Evolutionary conservation across 2,888 invertebrate species (phyloP), one percentile per base, ranked within the genome.

Genomic region (Eutolmus rufibarbis): DNA sequence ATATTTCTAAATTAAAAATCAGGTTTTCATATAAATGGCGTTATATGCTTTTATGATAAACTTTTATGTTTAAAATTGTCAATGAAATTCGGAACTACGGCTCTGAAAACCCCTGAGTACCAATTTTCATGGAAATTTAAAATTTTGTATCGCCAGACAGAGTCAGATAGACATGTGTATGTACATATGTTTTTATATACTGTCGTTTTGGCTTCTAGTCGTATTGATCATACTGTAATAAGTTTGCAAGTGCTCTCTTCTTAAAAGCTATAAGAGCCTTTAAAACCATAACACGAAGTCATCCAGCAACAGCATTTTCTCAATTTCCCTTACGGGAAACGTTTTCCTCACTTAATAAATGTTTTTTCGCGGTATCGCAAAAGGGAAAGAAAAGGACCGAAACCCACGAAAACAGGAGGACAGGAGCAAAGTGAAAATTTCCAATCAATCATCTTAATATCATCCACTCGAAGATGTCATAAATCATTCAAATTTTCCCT

Each of bases 391-490:
- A 9, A 19, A 57, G 16, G 1, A 37, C 9, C 19, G 5, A 12
- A 66, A 23, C 28, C 12, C 37, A 76, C n/a, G 34, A 34, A 31
- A 76, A 5, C 12, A 4, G 12, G 28, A 12, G 12, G 28, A 12
- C 28, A 2, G 19, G 28, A 12, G 12, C 19, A 66, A 66, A 19
- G 37, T 34, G 34, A 76, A 76, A 34, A 37, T 76, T 76, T 76
- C 76, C 76, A 76, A 76, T 76, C 76, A 76, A 76, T 76, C 76
- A 76, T 37, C 34, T 76, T 76, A 76, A 37, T 76, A 76, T 37
- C 76, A 76, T 31, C 76, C 76, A 37, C 76, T 34, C 76, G n/a
- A 76, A 76, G 76, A 37, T 19, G 37, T 76, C 76, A 76, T 76
- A 31, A 76, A 76, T 76, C 76, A 76, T 76, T 76, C 76, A 76